Evolutionary conservation across 1,140 invertebrate species (phyloP).

Genomic region (Trichonephila clavipes): DNA sequence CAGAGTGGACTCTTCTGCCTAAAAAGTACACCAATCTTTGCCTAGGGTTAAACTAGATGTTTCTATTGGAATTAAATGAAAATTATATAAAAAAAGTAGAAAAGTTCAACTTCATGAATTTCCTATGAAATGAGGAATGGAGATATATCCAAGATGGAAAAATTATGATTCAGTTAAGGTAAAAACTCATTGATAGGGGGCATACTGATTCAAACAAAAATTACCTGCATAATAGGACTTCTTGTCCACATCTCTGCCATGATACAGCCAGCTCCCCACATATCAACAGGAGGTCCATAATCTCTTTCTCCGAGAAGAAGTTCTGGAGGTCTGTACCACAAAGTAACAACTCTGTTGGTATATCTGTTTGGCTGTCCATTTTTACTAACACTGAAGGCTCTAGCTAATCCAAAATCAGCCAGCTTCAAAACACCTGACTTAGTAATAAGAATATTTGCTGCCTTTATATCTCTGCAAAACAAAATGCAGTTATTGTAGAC

Average conservation of each 20-base stretch:
- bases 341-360: constrained; percentile 98
- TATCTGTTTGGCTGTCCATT: constrained; percentile 93
- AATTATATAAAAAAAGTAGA: too few relatives aligned
- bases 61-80: too few relatives aligned
- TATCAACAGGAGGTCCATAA: constrained; percentile 97
- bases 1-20: too few relatives aligned
- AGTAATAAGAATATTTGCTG: constrained; percentile 98
- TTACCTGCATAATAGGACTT: constrained; percentile 85
- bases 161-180: not conserved
- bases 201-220: not conserved
- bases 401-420: constrained; percentile 94
- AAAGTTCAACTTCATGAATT: too few relatives aligned
- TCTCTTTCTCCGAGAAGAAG: constrained; percentile 94
- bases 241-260: constrained; percentile 99
- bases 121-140: too few relatives aligned
- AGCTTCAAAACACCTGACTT: constrained; percentile 96
- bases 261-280: constrained; percentile 99
- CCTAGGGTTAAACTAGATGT: too few relatives aligned
- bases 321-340: constrained; percentile 98
- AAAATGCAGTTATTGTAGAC: not conserved
- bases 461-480: constrained; percentile 97
- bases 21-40: too few relatives aligned
- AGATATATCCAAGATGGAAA: too few relatives aligned
- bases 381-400: constrained; percentile 95
- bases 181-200: not conserved